Conservation (phyloP, 2,797 vertebrate genomes). For the Alosa sapidissima region DNA sequence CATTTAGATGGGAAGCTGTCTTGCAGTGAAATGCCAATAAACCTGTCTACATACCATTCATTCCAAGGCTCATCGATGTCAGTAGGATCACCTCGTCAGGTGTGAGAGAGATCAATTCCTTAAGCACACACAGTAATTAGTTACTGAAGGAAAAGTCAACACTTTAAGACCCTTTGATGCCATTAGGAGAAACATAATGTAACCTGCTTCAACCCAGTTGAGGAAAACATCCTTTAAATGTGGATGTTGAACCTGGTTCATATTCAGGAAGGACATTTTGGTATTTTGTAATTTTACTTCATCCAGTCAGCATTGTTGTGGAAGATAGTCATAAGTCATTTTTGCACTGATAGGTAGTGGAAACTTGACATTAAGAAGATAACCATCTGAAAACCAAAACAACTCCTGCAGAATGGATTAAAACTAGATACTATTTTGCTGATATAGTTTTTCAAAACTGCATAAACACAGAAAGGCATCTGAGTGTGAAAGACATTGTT, state of each 20-base stretch:
- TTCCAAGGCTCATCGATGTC: background rate
- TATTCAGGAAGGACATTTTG: background rate
- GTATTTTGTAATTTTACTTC: background rate
- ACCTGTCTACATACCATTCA: background rate
- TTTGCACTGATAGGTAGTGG: background rate
- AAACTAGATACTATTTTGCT: background rate
- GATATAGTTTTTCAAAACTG: background rate
- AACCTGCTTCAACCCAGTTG: background rate
- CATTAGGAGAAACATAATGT: background rate
- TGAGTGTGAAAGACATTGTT: slow-evolving; percentile 47
- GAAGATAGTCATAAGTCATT: background rate
- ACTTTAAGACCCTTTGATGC: background rate
- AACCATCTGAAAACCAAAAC: background rate
- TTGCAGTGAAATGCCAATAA: background rate
- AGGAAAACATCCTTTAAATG: background rate
- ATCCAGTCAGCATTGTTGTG: background rate
- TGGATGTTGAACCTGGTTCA: background rate
- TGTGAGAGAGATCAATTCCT: background rate
- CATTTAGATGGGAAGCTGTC: background rate
- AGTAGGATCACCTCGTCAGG: background rate
- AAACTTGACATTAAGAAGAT: background rate
- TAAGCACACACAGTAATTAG: background rate
- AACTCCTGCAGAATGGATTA: background rate
- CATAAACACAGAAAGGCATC: background rate
- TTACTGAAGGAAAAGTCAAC: background rate